Percentiles rank a stretch among this genome's conserved stretches.
Conservation (phyloP, 1,140 invertebrate species). For the Whitmania pigra region DNA sequence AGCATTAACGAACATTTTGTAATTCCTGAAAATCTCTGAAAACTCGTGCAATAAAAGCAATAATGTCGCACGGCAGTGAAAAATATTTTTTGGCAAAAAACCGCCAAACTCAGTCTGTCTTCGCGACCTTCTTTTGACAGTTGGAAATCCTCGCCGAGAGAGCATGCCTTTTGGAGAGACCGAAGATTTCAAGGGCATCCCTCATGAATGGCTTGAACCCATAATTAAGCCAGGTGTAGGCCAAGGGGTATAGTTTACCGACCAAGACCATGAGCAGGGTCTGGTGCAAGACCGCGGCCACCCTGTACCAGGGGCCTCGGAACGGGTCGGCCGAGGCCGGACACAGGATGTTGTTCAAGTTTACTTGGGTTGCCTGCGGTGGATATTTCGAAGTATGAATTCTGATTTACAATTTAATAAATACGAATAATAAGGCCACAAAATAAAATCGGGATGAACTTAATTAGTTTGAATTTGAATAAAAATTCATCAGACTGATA, state of each 20-base stretch:
- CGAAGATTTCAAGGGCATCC: background rate
- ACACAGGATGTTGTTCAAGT: conserved; percentile 87
- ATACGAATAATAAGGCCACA: background rate
- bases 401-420: background rate
- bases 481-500: too few relatives aligned
- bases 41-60: too few relatives aligned
- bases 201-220: background rate
- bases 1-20: too few relatives aligned
- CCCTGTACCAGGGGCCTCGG: conserved; percentile 68
- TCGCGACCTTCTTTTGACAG: background rate
- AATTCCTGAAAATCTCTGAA: too few relatives aligned
- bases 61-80: too few relatives aligned
- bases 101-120: background rate
- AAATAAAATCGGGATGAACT: background rate
- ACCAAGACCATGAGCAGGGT: conserved; percentile 33
- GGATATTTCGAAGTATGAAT: too few relatives aligned
- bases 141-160: background rate
- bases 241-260: conserved; percentile 35
- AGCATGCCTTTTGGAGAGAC: too few relatives aligned
- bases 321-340: conserved; percentile 83
- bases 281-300: conserved; percentile 68
- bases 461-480: too few relatives aligned
- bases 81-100: too few relatives aligned
- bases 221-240: background rate
- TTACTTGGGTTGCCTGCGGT: conserved; percentile 67